Base-by-base conservation (phyloP, 2,888 invertebrate genomes). In the Limnephilus marmoratus region DNA sequence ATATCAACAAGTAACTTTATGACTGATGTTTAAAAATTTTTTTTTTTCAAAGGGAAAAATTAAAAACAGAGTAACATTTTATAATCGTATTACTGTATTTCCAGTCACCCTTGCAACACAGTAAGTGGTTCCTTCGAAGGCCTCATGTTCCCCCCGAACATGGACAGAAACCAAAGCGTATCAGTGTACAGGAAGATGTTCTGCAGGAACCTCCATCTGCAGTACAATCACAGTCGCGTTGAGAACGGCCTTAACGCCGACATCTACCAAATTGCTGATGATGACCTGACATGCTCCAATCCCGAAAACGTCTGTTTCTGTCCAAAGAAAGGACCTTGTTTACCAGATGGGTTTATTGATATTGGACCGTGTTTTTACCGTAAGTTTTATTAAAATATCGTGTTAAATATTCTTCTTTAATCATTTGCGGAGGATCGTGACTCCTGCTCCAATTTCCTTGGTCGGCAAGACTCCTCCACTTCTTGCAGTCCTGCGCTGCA, bases 61-160 rank as follows among this genome's bases (percentile, higher is more conserved):
- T 4, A 41, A 34, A 34, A 34, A 34, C 2, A 34, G 34, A 34
- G 34, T 34, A 34, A 34, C 1, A 34, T 34, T 34, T 3, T 34
- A 1, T 34, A 34, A 34, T 2, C 34, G 34, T 49, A 49, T 49
- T 49, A 13, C 53, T 31, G 13, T 45, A 31, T 24, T 94, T 94
- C 12, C 94, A 96, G 97, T 91, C 95, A 96, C 0, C 95, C 95
- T 83, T 98, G 98, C 95, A 98, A 98, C 94, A 95, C 96, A 4
- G 95, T 98, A 29, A 96, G 96, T 94, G 97, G 98, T 31, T 94
- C 96, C 0, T 97, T 97, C 93, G 98, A 98, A 94, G 98, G 98
- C 0, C 96, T 97, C 0, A 95, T 97, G 1, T 98, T 98, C 94
- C 98, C 98, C 0, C 95, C 96, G 1, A 95, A 96, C 87, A 94